phyloP scores from a whole-genome alignment of 2,113 vertebrate genomes.

The Malurus elegans region DNA sequence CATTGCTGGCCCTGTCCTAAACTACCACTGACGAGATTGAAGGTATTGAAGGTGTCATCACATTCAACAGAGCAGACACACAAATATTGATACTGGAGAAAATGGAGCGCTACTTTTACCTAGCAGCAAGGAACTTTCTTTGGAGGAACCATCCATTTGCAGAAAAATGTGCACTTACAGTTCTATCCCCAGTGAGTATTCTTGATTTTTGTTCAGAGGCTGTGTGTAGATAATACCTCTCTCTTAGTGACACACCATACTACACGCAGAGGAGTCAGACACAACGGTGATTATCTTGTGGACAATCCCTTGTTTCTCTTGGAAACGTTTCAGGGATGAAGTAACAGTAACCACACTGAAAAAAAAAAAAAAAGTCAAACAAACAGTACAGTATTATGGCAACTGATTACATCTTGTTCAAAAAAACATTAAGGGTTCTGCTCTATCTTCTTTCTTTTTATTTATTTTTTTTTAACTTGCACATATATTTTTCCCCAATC shows the following conservation, averaged over 20 bases:
- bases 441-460: neutral
- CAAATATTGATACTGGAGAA: neutral
- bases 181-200: neutral
- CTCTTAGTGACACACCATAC: conserved; percentile 14
- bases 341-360: conserved; percentile 55
- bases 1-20: neutral
- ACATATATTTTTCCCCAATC: neutral
- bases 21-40: neutral
- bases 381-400: conserved; percentile 68
- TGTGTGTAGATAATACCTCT: neutral
- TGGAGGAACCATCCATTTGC: neutral
- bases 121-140: neutral
- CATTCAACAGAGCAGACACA: neutral
- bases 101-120: neutral
- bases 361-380: conserved; percentile 43
- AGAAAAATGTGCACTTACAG: neutral
- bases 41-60: neutral
- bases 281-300: conserved; percentile 48
- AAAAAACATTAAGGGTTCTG: conserved; percentile 36
- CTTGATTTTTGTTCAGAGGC: conserved; percentile 14
- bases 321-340: conserved; percentile 64
- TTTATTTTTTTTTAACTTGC: neutral
- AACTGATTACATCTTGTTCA: conserved; percentile 61
- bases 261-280: conserved; percentile 55
- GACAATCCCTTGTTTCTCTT: conserved; percentile 57